Conservation (phyloP, 2,113 vertebrate species). For the Lepidothrix coronata region DNA sequence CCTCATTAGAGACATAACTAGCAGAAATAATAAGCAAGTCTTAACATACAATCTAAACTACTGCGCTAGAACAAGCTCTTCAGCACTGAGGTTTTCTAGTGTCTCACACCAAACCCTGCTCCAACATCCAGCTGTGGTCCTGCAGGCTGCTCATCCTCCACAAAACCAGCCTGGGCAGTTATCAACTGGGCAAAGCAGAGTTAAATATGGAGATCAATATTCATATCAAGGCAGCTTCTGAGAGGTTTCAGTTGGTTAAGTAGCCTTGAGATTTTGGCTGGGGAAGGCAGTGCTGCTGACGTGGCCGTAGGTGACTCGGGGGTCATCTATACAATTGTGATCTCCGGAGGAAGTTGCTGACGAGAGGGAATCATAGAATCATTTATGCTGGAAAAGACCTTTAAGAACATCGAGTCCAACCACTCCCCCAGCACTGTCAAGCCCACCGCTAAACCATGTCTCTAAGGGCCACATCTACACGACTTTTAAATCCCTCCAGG, state of each 20-base stretch:
- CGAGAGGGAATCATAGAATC: not conserved
- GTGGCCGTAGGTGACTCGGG: not conserved
- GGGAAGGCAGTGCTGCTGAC: not conserved
- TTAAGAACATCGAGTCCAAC: not conserved
- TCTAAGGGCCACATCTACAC: not conserved
- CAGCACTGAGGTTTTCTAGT: not conserved
- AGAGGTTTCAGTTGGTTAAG: slow-evolving; percentile 25
- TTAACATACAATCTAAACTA: not conserved
- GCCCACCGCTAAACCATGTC: not conserved
- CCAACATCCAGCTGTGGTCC: not conserved
- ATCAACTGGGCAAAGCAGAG: not conserved
- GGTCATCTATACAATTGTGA: not conserved
- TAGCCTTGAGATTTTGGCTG: not conserved
- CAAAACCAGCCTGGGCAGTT: fast-evolving
- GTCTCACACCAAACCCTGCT: not conserved
- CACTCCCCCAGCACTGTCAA: not conserved
- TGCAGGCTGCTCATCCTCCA: fast-evolving
- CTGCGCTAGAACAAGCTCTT: not conserved
- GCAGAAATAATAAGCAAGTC: slow-evolving; percentile 54
- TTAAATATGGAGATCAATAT: not conserved
- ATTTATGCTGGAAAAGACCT: not conserved
- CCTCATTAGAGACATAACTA: slow-evolving; percentile 63
- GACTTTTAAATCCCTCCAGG: not conserved
- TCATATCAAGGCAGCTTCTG: not conserved
- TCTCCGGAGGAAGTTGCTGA: not conserved